Percentiles rank a stretch among this genome's conserved stretches.
These are phyloP conservation scores for Glaucopsyche alexis DNA, from an alignment of 2,888 invertebrate species.

Conservation along the genomic window DNA sequence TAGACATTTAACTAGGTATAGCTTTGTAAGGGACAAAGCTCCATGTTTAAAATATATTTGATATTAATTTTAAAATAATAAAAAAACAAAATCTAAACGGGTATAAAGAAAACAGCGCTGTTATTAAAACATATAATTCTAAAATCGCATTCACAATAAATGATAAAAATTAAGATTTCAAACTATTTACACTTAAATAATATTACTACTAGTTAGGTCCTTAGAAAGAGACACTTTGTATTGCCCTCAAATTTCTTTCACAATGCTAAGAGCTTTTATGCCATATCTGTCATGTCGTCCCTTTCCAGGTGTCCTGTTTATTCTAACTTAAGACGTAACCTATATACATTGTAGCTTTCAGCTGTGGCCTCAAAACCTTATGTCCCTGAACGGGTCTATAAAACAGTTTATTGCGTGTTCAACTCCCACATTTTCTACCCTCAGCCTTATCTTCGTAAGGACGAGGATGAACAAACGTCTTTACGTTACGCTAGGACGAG, in stretches of 20 bases:
- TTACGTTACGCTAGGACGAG: too few species aligned
- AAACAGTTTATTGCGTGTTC: too few species aligned
- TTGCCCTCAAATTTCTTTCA: neutral
- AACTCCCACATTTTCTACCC: too few species aligned
- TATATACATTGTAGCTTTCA: conserved; percentile 24
- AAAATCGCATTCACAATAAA: conserved; percentile 25
- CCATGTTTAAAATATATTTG: too few species aligned
- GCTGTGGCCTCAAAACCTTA: conserved; percentile 6
- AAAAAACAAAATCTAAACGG: neutral
- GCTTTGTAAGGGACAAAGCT: too few species aligned
- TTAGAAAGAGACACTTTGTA: neutral
- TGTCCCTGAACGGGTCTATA: neutral
- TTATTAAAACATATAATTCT: conserved; percentile 29
- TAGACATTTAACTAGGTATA: too few species aligned
- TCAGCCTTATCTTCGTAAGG: too few species aligned
- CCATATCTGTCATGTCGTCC: neutral
- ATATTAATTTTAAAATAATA: too few species aligned
- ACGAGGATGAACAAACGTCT: too few species aligned
- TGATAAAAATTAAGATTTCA: conserved; percentile 22
- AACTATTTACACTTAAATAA: conserved; percentile 23
- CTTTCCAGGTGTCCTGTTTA: conserved; percentile 1
- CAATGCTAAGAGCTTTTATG: neutral
- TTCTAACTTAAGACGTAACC: neutral
- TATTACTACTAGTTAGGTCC: neutral
- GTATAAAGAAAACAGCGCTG: conserved; percentile 12